Conservation (phyloP, 2,113 vertebrate species). For the Ciconia boyciana region DNA sequence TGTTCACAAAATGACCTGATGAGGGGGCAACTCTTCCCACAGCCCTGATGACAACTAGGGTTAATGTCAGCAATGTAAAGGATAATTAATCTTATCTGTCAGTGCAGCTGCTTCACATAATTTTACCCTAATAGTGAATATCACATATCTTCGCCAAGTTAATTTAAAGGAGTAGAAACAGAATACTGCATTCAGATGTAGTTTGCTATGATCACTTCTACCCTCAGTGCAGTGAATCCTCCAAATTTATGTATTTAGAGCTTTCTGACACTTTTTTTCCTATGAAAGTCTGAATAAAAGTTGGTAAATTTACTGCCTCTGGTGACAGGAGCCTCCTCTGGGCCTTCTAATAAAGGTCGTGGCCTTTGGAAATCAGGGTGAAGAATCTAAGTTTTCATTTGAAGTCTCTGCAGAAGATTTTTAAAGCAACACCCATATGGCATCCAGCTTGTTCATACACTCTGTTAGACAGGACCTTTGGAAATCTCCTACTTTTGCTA, state of each 20-base stretch:
- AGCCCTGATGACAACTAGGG: slow-evolving; percentile 5
- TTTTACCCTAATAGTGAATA: slow-evolving; percentile 50
- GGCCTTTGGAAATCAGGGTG: neutral
- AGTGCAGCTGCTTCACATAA: slow-evolving; percentile 61
- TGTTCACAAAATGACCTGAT: neutral
- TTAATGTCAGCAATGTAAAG: slow-evolving; percentile 48
- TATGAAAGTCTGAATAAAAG: neutral
- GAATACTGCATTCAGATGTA: neutral
- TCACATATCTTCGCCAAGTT: slow-evolving; percentile 9
- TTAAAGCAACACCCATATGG: neutral
- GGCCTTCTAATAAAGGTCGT: neutral
- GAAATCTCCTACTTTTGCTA: neutral
- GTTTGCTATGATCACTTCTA: neutral
- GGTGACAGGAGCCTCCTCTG: neutral
- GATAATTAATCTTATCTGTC: slow-evolving; percentile 65
- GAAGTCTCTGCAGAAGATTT: neutral
- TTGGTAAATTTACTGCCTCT: neutral
- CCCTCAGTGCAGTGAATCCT: neutral
- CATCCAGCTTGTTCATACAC: neutral
- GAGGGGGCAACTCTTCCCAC: neutral
- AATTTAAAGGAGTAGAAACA: neutral
- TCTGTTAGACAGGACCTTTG: neutral
- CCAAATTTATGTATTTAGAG: neutral
- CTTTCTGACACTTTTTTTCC: neutral
- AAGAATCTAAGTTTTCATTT: neutral